Evolutionary conservation across 1,140 invertebrate species (phyloP).

Genomic region (Drosophila leontia): DNA sequence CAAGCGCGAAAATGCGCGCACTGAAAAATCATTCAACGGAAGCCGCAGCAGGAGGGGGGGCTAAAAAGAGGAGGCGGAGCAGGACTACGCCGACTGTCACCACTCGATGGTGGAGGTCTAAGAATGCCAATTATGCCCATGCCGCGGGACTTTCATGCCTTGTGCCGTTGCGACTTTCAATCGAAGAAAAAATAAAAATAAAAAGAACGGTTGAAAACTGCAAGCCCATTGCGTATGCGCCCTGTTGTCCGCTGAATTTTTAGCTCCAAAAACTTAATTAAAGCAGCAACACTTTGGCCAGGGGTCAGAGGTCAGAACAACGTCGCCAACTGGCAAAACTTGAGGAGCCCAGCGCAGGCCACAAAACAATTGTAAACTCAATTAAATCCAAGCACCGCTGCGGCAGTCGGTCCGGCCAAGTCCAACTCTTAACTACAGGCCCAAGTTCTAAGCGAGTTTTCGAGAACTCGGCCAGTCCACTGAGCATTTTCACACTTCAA

Average conservation of each 20-base stretch:
- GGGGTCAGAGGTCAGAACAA: constrained; percentile 44
- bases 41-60: constrained; percentile 20
- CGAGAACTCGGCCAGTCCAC: constrained; percentile 3
- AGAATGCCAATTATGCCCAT: constrained; percentile 75
- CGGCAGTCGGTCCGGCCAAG: constrained; percentile 34
- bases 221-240: constrained; percentile 61
- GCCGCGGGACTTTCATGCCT: constrained; percentile 38
- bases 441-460: constrained; percentile 38
- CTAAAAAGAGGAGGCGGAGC: constrained; percentile 14
- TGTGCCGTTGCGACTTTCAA: constrained; percentile 17
- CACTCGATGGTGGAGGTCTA: constrained; percentile 30
- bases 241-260: constrained; percentile 37
- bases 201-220: background rate
- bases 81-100: constrained; percentile 49
- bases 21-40: constrained; percentile 68
- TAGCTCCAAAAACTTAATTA: constrained; percentile 57
- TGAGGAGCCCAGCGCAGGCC: constrained; percentile 47
- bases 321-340: constrained; percentile 38
- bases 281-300: constrained; percentile 44
- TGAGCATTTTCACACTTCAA: background rate
- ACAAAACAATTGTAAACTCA: constrained; percentile 82
- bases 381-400: constrained; percentile 79
- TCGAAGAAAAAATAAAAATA: constrained; percentile 1
- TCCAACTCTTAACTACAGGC: constrained; percentile 54
- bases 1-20: constrained; percentile 64